These are phyloP conservation scores for Phataginus tetradactyla DNA, from an alignment of 2,797 vertebrate genomes.

Conservation along the genomic window DNA sequence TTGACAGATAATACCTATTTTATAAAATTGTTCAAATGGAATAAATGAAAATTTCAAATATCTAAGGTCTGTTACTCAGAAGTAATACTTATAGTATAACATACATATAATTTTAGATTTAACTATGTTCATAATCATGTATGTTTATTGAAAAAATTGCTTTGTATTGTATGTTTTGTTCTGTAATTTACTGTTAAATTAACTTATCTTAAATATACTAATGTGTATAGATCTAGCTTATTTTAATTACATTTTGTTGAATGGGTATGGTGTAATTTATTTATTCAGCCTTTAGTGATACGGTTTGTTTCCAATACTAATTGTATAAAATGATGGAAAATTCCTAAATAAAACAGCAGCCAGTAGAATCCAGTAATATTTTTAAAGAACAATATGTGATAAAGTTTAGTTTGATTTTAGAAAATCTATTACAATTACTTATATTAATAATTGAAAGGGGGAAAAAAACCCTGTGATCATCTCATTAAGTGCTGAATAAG, in stretches of 20 bases:
- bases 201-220: not conserved
- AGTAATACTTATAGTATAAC: not conserved
- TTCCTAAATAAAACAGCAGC: not conserved
- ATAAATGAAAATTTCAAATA: not conserved
- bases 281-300: not conserved
- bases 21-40: not conserved
- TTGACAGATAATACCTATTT: not conserved
- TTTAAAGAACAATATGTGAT: not conserved
- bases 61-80: not conserved
- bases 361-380: not conserved
- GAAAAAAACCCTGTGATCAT: not conserved
- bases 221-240: not conserved
- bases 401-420: not conserved
- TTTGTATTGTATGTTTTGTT: not conserved
- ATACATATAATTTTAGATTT: not conserved
- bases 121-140: not conserved
- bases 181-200: not conserved
- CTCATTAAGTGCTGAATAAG: not conserved
- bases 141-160: not conserved
- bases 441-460: not conserved
- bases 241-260: not conserved
- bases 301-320: not conserved
- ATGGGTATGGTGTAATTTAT: not conserved
- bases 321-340: not conserved
- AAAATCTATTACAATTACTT: not conserved